A percentile compares a stretch with the other conserved stretches of the same genome.
phyloP scores from a whole-genome alignment of 2,113 vertebrate genomes.

The Sclerurus mexicanus region DNA sequence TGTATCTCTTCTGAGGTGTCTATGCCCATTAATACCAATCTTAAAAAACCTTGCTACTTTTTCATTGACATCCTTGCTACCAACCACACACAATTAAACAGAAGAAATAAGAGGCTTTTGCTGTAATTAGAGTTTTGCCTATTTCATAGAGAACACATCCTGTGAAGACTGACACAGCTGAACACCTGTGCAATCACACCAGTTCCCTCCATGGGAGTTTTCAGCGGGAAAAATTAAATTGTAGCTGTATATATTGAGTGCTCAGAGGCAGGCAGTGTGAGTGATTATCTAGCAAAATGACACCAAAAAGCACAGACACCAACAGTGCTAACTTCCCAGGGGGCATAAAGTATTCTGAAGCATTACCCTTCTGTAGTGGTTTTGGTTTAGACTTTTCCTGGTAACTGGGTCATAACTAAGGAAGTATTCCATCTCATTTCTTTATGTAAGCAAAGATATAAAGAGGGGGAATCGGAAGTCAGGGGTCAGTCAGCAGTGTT shows the following conservation, averaged over 20 bases:
- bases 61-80: background rate
- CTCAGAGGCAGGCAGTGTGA: background rate
- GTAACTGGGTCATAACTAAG: too few species aligned
- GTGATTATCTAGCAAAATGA: background rate
- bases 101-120: background rate
- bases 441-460: too few species aligned
- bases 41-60: background rate
- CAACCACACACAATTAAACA: background rate
- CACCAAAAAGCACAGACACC: background rate
- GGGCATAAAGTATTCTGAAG: background rate
- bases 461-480: too few species aligned
- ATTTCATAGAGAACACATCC: background rate
- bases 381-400: too few species aligned
- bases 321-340: background rate
- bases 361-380: too few species aligned
- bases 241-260: background rate
- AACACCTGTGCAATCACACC: background rate
- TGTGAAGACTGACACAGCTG: background rate
- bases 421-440: too few species aligned
- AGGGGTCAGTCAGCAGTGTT: too few species aligned
- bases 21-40: background rate
- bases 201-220: background rate
- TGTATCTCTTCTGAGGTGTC: background rate
- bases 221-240: background rate
- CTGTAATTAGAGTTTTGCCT: background rate